Conservation (phyloP, 1,140 invertebrate genomes). For the Aphelinus atriplicis region DNA sequence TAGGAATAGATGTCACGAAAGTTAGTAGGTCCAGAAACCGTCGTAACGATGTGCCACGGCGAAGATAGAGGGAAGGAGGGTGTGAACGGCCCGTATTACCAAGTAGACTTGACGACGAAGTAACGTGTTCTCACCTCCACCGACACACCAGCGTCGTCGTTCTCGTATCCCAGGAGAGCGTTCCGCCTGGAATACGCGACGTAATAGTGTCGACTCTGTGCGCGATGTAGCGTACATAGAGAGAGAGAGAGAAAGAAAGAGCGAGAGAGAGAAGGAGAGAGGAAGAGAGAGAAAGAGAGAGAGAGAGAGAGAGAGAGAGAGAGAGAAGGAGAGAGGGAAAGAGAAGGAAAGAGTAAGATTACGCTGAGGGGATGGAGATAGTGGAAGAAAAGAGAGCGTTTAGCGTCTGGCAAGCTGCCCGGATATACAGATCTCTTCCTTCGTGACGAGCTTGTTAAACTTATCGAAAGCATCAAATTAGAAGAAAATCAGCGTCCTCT, state of each 20-base stretch:
- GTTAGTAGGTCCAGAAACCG: constrained; percentile 46
- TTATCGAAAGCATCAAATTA: constrained; percentile 66
- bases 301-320: not conserved
- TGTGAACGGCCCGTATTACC: constrained; percentile 34
- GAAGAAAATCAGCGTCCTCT: constrained; percentile 49
- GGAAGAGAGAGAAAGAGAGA: not conserved
- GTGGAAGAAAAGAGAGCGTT: constrained; percentile 43
- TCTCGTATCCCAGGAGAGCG: constrained; percentile 52
- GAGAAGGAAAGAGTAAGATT: not conserved
- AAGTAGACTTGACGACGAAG: constrained; percentile 34
- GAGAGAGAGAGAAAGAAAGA: not conserved
- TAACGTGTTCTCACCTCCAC: constrained; percentile 22
- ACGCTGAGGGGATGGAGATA: too few species aligned
- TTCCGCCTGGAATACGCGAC: constrained; percentile 56
- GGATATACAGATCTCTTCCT: constrained; percentile 56
- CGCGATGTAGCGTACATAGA: constrained; percentile 38
- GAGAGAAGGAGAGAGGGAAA: not conserved
- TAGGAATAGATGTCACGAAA: constrained; percentile 24
- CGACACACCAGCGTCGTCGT: constrained; percentile 42
- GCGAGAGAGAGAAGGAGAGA: not conserved
- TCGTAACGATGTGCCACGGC: constrained; percentile 56
- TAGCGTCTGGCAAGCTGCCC: constrained; percentile 61
- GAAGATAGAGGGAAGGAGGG: constrained; percentile 9
- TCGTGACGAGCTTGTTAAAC: constrained; percentile 66
- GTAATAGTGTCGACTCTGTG: constrained; percentile 59